A percentile compares a stretch with the other conserved stretches of the same genome.
Conservation (phyloP, 2,797 vertebrate genomes). For the Danio albolineatus region DNA sequence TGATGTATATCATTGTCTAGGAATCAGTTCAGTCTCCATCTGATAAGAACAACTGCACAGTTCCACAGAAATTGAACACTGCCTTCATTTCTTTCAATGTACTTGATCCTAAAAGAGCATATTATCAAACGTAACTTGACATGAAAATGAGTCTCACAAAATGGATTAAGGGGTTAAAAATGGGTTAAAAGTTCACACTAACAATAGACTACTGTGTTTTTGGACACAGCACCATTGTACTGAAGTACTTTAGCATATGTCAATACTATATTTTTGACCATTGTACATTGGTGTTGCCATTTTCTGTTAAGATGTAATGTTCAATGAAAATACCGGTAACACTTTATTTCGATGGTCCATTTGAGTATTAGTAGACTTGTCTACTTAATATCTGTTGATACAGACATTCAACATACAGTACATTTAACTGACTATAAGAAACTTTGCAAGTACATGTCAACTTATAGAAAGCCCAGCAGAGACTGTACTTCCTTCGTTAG, state of each 20-base stretch:
- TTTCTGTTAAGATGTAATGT: background rate
- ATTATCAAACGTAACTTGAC: background rate
- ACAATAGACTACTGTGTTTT: background rate
- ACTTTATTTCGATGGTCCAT: too few relatives aligned
- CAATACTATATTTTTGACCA: too few relatives aligned
- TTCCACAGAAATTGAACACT: background rate
- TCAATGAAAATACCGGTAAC: background rate
- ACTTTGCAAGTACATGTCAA: too few relatives aligned
- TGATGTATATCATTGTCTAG: background rate
- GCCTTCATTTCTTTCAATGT: background rate
- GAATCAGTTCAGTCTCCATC: conserved; percentile 11
- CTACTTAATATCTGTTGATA: too few relatives aligned
- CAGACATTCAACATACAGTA: too few relatives aligned
- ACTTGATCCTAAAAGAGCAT: background rate
- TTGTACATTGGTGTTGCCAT: background rate
- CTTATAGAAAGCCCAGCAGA: too few relatives aligned
- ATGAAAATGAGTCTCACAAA: background rate
- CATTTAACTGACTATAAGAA: too few relatives aligned
- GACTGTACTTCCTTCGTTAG: too few relatives aligned
- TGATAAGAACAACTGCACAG: background rate
- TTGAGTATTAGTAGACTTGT: too few relatives aligned
- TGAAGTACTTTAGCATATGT: background rate
- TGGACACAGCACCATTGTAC: background rate
- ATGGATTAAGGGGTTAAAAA: too few relatives aligned
- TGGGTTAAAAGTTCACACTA: background rate